Evolutionary conservation across 2,888 invertebrate species (phyloP), one percentile per base, ranked within the genome.

Genomic region (Frankliniella fusca): DNA sequence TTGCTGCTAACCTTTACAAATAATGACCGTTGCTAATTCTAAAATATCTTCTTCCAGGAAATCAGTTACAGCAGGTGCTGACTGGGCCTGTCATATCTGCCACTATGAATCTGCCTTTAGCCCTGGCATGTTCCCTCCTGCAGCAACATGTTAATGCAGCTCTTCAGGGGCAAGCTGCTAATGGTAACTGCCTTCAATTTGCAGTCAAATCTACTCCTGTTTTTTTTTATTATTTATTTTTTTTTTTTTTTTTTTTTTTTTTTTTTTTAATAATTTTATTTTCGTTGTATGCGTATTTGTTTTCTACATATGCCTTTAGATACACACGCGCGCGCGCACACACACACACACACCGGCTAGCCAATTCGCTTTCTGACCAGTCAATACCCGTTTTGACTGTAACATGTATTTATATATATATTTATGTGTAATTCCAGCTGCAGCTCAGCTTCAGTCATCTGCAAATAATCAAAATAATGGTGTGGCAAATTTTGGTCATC

Each of bases 51-150:
- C 82, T 85, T 86, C 81, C 84, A 89, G 92, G 90, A 82, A 91
- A 92, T 86, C 91, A 91, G 84, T 86, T 92, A 84, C 92, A 91
- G 84, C 89, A 93, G 87, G 94, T 96, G 82, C 90, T 96, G 84
- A 95, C 96, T 70, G 95, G 95, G 70, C 95, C 96, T 81, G 93
- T 97, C 81, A 96, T 97, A 84, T 94, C 95, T 85, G 96, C 97
- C 10, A 95, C 97, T 61, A 94, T 97, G 92, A 93, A 94, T 85
- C 90, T 97, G 86, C 97, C 97, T 48, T 92, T 94, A 84, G 92
- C 92, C 38, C 88, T 95, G 86, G 96, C 96, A 48, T 94, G 95
- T 0, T 93, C 94, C 1, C 90, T 96, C 84, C 89, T 97, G n/a
- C 96, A 96, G 86, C 95, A 95, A 87, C 96, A 96, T 88, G 95